Percentiles rank a stretch among this genome's conserved stretches.
These are phyloP conservation scores for Hyperoodon ampullatus DNA, from an alignment of 2,113 vertebrate species.

Conservation along the genomic window DNA sequence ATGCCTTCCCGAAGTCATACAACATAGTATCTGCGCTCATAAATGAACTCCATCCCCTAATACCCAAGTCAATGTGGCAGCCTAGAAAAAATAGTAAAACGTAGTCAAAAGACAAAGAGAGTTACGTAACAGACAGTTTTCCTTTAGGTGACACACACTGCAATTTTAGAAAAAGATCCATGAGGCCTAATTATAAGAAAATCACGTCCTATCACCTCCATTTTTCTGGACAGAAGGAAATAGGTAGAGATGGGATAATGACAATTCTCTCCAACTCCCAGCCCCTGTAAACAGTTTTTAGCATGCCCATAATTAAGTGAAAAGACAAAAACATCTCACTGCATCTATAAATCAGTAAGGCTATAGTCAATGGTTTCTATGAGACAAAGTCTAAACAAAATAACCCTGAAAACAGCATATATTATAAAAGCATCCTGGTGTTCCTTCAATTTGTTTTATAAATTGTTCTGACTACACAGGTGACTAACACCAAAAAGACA, in stretches of 20 bases:
- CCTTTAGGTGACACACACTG: slow-evolving; percentile 38
- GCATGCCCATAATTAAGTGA: slow-evolving; percentile 44
- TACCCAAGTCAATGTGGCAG: background rate
- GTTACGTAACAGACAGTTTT: slow-evolving; percentile 42
- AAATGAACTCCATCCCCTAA: slow-evolving; percentile 34
- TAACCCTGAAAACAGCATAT: background rate
- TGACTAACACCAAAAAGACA: slow-evolving; percentile 49
- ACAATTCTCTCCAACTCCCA: background rate
- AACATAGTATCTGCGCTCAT: slow-evolving; percentile 7
- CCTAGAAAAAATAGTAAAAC: slow-evolving; percentile 44
- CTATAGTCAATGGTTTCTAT: slow-evolving; percentile 13
- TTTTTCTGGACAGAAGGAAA: slow-evolving; percentile 48
- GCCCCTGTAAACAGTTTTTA: slow-evolving; percentile 31
- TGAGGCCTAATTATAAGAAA: slow-evolving; percentile 57
- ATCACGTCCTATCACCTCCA: background rate
- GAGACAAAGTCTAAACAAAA: slow-evolving; percentile 57
- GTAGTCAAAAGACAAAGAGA: slow-evolving; percentile 39
- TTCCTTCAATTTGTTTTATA: slow-evolving; percentile 61
- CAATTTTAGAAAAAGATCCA: slow-evolving; percentile 30
- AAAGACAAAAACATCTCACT: slow-evolving; percentile 39
- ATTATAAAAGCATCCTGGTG: slow-evolving; percentile 30
- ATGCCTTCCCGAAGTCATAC: slow-evolving; percentile 1
- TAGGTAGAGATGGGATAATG: slow-evolving; percentile 14
- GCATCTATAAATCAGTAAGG: slow-evolving; percentile 44
- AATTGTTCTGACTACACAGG: slow-evolving; percentile 56